Evolutionary conservation across 2,888 invertebrate species (phyloP).

Genomic region (Deladenus siricidicola): DNA sequence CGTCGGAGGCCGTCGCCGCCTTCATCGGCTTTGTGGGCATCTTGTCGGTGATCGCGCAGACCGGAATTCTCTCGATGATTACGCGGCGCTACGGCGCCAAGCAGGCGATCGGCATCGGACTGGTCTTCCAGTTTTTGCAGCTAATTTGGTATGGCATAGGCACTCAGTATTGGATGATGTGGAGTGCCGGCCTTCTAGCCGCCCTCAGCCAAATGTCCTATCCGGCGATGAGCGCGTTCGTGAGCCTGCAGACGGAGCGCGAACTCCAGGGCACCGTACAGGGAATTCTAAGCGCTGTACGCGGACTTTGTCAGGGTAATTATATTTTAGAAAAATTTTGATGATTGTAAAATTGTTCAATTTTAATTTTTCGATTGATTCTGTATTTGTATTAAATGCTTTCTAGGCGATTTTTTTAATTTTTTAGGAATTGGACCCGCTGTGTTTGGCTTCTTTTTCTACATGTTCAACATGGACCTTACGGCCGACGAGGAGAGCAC

Average conservation of each 20-base stretch:
- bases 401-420: too few relatives aligned
- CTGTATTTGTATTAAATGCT: too few relatives aligned
- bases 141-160: constrained; percentile 66
- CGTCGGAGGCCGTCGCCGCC: constrained; percentile 84
- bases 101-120: constrained; percentile 78
- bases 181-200: constrained; percentile 92
- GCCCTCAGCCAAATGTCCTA: constrained; percentile 93
- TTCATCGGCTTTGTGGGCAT: constrained; percentile 95
- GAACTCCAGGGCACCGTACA: constrained; percentile 92
- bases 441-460: constrained; percentile 95
- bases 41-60: constrained; percentile 82
- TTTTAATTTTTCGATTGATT: too few relatives aligned
- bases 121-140: constrained; percentile 91
- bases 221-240: constrained; percentile 96
- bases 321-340: too few relatives aligned
- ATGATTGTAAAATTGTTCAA: too few relatives aligned
- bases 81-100: constrained; percentile 69
- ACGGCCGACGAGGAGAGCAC: constrained; percentile 61
- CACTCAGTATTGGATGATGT: constrained; percentile 73
- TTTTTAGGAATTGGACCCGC: constrained; percentile 73
- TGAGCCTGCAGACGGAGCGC: constrained; percentile 91
- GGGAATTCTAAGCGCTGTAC: constrained; percentile 96
- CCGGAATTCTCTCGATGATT: constrained; percentile 62
- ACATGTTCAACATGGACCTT: constrained; percentile 92
- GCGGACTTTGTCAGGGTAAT: constrained; percentile 88